These are phyloP conservation scores for Bostrychus sinensis DNA, from an alignment of 2,113 vertebrate genomes.

Conservation along the genomic window DNA sequence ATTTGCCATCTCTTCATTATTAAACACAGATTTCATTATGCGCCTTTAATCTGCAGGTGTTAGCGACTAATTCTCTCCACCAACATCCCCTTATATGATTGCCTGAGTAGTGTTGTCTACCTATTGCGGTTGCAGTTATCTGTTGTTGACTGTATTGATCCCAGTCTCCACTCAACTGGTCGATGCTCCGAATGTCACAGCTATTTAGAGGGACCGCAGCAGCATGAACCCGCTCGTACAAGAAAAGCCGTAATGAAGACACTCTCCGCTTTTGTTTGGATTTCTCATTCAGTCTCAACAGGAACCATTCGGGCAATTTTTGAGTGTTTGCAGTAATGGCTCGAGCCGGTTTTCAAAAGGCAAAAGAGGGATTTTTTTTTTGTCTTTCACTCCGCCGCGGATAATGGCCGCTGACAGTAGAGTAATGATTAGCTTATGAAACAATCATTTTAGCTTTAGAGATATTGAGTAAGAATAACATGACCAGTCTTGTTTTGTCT, in stretches of 20 bases:
- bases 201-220: conserved; percentile 61
- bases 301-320: conserved; percentile 48
- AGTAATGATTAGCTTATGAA: conserved; percentile 42
- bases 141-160: conserved; percentile 67
- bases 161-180: conserved; percentile 60
- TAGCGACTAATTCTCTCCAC: conserved; percentile 10
- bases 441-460: conserved; percentile 24
- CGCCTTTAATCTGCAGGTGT: conserved; percentile 20
- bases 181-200: conserved; percentile 72
- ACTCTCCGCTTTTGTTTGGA: conserved; percentile 46
- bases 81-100: conserved; percentile 12
- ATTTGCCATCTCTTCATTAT: conserved; percentile 20
- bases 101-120: conserved; percentile 22
- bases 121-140: conserved; percentile 40
- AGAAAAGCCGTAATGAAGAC: conserved; percentile 48
- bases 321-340: conserved; percentile 40
- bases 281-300: conserved; percentile 38
- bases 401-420: conserved; percentile 33
- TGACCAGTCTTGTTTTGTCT: conserved; percentile 13
- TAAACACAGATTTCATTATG: background rate
- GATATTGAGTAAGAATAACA: conserved; percentile 26
- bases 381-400: conserved; percentile 31
- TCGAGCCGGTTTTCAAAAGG: conserved; percentile 25
- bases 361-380: conserved; percentile 37
- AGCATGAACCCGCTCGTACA: conserved; percentile 20